Percentiles rank a stretch among this genome's conserved stretches.
These are phyloP conservation scores for Caenorhabditis latens DNA, from an alignment of 1,140 invertebrate genomes.

Conservation along the genomic window DNA sequence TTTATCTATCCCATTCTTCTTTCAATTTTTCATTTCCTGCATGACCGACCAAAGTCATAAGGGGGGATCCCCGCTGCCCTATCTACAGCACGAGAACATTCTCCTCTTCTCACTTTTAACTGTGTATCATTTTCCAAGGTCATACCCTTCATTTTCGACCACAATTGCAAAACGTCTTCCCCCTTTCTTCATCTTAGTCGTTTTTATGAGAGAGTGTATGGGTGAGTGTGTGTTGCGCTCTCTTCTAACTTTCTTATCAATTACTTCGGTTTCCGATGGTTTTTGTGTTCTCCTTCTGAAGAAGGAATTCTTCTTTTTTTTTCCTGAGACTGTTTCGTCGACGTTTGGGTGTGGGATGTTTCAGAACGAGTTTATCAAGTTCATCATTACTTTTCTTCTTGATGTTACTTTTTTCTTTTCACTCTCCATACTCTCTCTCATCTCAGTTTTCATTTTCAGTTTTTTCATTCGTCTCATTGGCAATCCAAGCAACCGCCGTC, in stretches of 20 bases:
- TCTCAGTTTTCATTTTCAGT: background rate
- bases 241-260: slow-evolving; percentile 12
- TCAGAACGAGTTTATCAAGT: background rate
- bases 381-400: background rate
- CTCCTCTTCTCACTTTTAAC: background rate
- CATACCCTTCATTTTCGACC: background rate
- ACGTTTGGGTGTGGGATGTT: background rate
- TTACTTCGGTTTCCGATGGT: background rate
- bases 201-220: background rate
- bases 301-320: no score
- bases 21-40: background rate
- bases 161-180: slow-evolving; percentile 24
- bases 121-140: background rate
- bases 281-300: background rate
- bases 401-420: background rate
- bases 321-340: slow-evolving; percentile 36
- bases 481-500: background rate
- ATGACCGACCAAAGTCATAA: background rate
- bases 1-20: no score
- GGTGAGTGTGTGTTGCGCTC: background rate
- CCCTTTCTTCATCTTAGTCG: background rate
- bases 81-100: background rate
- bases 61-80: background rate
- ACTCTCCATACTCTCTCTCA: background rate
- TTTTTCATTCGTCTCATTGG: background rate